Base-by-base conservation (phyloP, 53 echinoderm and acorn worm genomes). In the Arbacia lixula region DNA sequence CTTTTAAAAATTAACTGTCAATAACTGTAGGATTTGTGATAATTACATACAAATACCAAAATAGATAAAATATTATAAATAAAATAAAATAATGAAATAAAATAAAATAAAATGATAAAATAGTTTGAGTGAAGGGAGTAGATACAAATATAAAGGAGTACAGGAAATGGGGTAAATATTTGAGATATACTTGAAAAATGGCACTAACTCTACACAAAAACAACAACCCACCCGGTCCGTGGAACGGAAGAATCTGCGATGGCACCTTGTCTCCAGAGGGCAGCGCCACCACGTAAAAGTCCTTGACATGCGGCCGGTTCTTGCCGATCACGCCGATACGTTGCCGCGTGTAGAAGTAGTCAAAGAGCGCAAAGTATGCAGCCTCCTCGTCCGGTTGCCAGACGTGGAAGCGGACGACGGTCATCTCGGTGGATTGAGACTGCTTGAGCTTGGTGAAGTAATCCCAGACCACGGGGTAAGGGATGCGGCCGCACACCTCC, bases 231-330 rank as follows among this genome's bases (percentile, higher is more conserved):
- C 99, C 94, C 26, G 99, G 99, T 53, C 94, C 94, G 39, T 89
- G 78, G 61, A 99, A 95, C 11, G 93, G 92, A 57, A 90, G 64
- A 3, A 99, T 90, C 25, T 90, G 78, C 10, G 53, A 35, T 0
- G 94, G 99, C 4, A 99, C 66, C 19, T 83, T 80, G 16, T 91
- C 92, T 31, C 84, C 88, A 0, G 99, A 90, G 1, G 94, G 87
- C 71, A 99, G 85, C 10, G 99, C 94, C 33, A 99, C 28, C 37
- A 99, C 76, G 68, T 99, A 99, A 82, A 99, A 95, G 68, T 99
- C 99, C 77, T 99, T 99, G 36, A 99, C 88, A 31, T 92, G 92
- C 3, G 86, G 80, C 31, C 67, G 63, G 65, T 90, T 90, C 29
- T 90, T 92, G 22, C 95, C 95, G 9, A 94, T 87, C 52, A 99